phyloP scores from a whole-genome alignment of 2,113 vertebrate species.

The Mesocricetus auratus region DNA sequence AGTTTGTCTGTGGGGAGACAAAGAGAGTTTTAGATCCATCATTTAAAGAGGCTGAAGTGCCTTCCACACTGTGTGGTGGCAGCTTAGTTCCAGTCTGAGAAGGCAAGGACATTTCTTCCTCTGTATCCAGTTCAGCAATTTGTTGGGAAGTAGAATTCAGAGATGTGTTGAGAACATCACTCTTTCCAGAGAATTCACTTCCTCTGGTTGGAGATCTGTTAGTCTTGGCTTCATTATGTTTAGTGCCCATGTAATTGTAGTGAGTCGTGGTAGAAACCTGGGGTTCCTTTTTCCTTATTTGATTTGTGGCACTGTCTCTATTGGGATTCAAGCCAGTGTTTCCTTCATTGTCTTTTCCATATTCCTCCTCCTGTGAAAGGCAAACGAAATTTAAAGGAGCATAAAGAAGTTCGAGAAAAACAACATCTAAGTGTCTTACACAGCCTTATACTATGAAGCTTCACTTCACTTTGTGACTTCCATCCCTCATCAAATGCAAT shows the following conservation, averaged over 20 bases:
- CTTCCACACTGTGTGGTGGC: constrained; percentile 63
- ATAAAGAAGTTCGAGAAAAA: constrained; percentile 50
- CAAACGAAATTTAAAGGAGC: constrained; percentile 73
- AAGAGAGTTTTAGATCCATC: constrained; percentile 55
- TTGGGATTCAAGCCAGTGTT: constrained; percentile 80
- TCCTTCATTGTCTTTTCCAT: constrained; percentile 81
- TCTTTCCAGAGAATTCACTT: constrained; percentile 79
- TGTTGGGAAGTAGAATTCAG: constrained; percentile 83
- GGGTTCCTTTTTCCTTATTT: constrained; percentile 85
- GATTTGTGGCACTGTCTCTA: constrained; percentile 84
- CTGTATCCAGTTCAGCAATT: constrained; percentile 74
- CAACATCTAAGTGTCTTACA: background rate
- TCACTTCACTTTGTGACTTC: background rate
- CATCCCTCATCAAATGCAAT: background rate
- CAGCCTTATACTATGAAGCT: background rate
- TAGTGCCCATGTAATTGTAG: constrained; percentile 79
- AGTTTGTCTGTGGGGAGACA: constrained; percentile 67
- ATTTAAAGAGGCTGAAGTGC: constrained; percentile 72
- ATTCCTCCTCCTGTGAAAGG: constrained; percentile 87
- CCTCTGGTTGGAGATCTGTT: constrained; percentile 83
- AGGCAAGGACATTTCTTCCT: constrained; percentile 75
- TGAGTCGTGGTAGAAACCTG: constrained; percentile 84
- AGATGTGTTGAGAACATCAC: constrained; percentile 80
- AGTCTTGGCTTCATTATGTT: constrained; percentile 80
- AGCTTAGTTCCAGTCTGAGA: constrained; percentile 69